Conservation (phyloP, 2,888 invertebrate species). For the Xestia c-nigrum region DNA sequence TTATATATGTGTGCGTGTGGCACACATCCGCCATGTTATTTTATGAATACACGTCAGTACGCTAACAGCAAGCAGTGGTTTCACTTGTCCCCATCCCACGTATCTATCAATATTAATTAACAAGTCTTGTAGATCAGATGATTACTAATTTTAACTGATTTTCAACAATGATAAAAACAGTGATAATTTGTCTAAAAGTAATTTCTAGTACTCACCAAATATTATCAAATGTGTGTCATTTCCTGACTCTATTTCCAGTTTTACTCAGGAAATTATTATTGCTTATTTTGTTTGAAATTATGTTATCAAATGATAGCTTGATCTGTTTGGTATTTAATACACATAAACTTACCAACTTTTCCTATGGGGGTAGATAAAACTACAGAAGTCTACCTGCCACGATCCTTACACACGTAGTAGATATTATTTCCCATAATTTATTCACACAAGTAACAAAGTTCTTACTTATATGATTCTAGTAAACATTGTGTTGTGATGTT, state of each 20-base stretch:
- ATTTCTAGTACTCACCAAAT: conserved; percentile 25
- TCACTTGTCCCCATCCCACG: too few relatives aligned
- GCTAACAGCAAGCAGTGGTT: too few relatives aligned
- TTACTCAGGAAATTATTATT: conserved; percentile 28
- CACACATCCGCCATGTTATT: too few relatives aligned
- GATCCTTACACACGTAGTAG: background rate
- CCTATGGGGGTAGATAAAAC: too few relatives aligned
- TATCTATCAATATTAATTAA: too few relatives aligned
- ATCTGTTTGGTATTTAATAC: background rate
- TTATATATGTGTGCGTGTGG: too few relatives aligned
- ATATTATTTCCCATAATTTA: background rate
- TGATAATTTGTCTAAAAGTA: conserved; percentile 46
- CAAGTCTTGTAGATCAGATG: conserved; percentile 50
- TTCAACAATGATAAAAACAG: conserved; percentile 39
- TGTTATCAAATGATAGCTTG: background rate
- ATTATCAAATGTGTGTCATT: conserved; percentile 41
- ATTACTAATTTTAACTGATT: conserved; percentile 34
- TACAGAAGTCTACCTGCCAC: background rate
- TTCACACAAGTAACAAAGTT: background rate
- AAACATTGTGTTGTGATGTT: too few relatives aligned
- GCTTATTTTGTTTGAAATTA: background rate
- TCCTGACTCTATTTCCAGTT: conserved; percentile 43
- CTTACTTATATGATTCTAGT: background rate
- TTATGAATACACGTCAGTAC: too few relatives aligned
- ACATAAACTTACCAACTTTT: background rate